Conservation (phyloP, 1,140 invertebrate genomes). For the Neotoxoptera formosana region DNA sequence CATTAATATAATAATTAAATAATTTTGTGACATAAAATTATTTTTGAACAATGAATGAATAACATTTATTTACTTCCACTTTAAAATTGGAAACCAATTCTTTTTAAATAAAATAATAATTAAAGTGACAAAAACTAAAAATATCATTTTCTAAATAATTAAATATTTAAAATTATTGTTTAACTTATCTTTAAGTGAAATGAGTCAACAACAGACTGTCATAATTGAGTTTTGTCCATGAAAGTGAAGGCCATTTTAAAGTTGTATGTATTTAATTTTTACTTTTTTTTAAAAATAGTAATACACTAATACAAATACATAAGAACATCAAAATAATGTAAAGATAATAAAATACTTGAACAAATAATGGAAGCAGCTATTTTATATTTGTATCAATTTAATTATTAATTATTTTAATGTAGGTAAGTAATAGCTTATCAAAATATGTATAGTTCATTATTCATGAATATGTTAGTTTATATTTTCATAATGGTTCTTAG, state of each 20-base stretch:
- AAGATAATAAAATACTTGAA: neutral
- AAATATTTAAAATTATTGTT: constrained; percentile 32
- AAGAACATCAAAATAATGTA: neutral
- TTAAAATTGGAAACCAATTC: neutral
- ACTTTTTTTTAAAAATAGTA: neutral
- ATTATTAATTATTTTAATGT: neutral
- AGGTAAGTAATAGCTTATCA: too few species aligned
- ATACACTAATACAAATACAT: neutral
- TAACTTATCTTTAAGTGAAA: neutral
- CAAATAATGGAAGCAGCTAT: neutral
- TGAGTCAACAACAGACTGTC: constrained; percentile 40
- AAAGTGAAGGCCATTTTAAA: constrained; percentile 35
- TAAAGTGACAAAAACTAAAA: neutral
- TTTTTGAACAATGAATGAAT: neutral
- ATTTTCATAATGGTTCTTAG: neutral
- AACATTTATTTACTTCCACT: neutral
- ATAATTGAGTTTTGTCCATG: constrained; percentile 37
- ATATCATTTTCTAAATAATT: neutral
- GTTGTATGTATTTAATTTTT: neutral
- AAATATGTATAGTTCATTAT: too few species aligned
- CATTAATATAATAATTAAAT: neutral
- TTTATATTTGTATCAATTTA: neutral
- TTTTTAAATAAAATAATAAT: neutral
- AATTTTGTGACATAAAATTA: neutral
- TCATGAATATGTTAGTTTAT: too few species aligned